phyloP scores from a whole-genome alignment of 2,888 invertebrate species.

The Archips crataeganus region DNA sequence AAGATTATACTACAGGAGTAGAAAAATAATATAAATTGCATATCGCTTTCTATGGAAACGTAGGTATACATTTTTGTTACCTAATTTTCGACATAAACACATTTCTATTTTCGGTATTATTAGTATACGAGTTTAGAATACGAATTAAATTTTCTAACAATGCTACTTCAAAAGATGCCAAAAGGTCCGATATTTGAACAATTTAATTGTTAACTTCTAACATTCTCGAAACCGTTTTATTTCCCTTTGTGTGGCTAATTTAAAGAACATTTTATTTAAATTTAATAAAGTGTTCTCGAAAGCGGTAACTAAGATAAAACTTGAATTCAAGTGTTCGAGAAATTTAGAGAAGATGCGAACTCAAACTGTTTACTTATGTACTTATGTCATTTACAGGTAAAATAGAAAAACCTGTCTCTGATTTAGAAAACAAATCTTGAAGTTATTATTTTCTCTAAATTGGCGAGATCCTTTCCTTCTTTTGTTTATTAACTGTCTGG shows the following conservation, averaged over 20 bases:
- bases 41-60: not conserved
- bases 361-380: not conserved
- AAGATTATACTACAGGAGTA: no score
- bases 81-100: not conserved
- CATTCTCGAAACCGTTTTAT: not conserved
- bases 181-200: not conserved
- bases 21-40: no score
- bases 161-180: not conserved
- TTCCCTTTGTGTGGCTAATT: not conserved
- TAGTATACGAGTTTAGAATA: not conserved
- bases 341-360: not conserved
- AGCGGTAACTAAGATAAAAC: not conserved
- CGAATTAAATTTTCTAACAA: not conserved
- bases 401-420: not conserved
- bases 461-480: no score
- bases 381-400: not conserved
- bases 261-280: not conserved
- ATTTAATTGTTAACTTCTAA: constrained; percentile 1
- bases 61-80: not conserved
- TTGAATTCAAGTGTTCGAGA: not conserved
- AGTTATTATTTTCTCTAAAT: no score
- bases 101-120: not conserved
- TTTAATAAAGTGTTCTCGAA: not conserved
- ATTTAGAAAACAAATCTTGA: no score
- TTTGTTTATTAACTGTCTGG: no score